phyloP scores from a whole-genome alignment of 2,113 vertebrate species.

The Oreochromis tanganicae region DNA sequence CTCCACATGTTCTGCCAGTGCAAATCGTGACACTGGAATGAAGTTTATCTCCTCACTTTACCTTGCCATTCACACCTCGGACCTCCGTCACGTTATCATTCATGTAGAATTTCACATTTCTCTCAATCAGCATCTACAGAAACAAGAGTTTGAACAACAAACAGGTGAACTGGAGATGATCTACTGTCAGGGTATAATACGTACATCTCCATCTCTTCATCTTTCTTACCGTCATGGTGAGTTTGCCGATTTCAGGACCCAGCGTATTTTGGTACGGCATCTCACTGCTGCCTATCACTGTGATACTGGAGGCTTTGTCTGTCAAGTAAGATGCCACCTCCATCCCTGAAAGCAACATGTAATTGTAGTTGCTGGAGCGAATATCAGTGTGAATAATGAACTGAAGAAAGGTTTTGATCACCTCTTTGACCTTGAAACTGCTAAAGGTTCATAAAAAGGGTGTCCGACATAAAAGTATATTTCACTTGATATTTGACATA shows the following conservation, averaged over 20 bases:
- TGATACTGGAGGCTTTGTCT: constrained; percentile 70
- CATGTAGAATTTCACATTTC: constrained; percentile 77
- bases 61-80: constrained; percentile 74
- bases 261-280: constrained; percentile 74
- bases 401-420: background rate
- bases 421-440: background rate
- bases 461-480: background rate
- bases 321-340: constrained; percentile 78
- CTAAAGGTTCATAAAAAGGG: background rate
- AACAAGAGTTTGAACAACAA: background rate
- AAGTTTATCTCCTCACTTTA: background rate
- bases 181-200: no score
- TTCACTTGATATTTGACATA: no score
- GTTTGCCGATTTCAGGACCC: constrained; percentile 73
- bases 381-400: background rate
- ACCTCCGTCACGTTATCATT: constrained; percentile 71
- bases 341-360: constrained; percentile 74
- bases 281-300: constrained; percentile 77
- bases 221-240: constrained; percentile 72
- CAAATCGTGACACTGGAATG: background rate
- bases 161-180: background rate
- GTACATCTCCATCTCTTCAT: background rate
- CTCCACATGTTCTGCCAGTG: background rate
- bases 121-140: constrained; percentile 74
- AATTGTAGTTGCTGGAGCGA: background rate